Evolutionary conservation across 2,113 vertebrate genomes (phyloP).

Genomic region (Microcebus murinus): DNA sequence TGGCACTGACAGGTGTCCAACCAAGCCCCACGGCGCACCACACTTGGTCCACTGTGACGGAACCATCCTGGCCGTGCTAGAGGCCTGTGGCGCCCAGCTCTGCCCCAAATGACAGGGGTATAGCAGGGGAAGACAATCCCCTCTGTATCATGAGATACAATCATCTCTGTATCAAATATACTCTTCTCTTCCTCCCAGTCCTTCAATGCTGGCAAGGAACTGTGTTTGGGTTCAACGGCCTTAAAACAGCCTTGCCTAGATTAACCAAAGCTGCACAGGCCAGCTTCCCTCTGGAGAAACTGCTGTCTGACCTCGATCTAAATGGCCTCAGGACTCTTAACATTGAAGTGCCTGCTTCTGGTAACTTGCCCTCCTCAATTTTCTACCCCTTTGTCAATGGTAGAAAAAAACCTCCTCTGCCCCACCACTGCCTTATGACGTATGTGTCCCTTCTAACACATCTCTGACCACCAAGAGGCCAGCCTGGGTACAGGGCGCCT

Average conservation of each 20-base stretch:
- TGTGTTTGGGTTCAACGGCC: neutral
- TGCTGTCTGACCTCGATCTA: neutral
- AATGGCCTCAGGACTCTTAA: neutral
- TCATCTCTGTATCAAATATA: accelerated
- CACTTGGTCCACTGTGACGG: accelerated
- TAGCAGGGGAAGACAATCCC: neutral
- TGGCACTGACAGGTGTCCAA: neutral
- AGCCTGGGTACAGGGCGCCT: neutral
- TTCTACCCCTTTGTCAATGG: too few relatives aligned
- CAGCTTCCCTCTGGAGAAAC: neutral
- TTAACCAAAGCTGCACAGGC: neutral
- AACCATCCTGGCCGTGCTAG: accelerated
- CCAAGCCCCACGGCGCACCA: accelerated
- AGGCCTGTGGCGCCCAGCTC: neutral
- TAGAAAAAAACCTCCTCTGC: too few relatives aligned
- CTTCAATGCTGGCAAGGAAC: neutral
- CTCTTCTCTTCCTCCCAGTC: neutral
- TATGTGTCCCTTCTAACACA: neutral
- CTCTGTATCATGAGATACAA: too few relatives aligned
- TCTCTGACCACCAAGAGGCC: neutral
- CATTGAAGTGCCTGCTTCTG: neutral
- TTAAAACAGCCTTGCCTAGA: too few relatives aligned
- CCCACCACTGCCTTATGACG: accelerated
- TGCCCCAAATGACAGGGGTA: neutral
- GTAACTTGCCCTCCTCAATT: neutral